Evolutionary conservation across 2,888 invertebrate genomes (phyloP).

Genomic region (Eledone cirrhosa): DNA sequence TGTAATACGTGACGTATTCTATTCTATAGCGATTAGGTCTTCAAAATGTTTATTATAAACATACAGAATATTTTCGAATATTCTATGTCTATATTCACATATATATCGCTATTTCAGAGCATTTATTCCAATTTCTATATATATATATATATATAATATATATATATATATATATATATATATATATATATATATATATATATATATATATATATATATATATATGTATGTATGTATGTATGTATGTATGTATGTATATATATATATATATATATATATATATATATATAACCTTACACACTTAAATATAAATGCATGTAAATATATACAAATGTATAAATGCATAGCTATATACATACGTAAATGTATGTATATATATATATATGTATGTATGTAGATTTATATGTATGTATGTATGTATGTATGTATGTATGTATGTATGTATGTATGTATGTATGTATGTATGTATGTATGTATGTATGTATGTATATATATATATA

Average conservation of each 20-base stretch:
- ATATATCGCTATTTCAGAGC: too few species aligned
- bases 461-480: neutral
- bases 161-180: neutral
- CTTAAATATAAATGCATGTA: neutral
- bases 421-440: neutral
- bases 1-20: too few species aligned
- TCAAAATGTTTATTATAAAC: too few species aligned
- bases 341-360: neutral
- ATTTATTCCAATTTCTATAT: too few species aligned
- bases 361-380: neutral
- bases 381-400: neutral
- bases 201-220: slow-evolving; percentile 4
- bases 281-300: neutral
- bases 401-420: neutral
- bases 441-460: neutral
- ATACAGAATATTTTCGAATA: too few species aligned
- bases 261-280: neutral
- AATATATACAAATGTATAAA: neutral
- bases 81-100: too few species aligned
- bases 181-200: slow-evolving; percentile 9
- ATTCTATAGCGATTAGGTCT: too few species aligned
- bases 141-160: neutral
- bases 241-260: neutral
- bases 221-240: neutral
- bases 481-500: neutral